Evolutionary conservation across 2,797 vertebrate species (phyloP), one percentile per base, ranked within the genome.

Genomic region (Pseudochromis fuscus): DNA sequence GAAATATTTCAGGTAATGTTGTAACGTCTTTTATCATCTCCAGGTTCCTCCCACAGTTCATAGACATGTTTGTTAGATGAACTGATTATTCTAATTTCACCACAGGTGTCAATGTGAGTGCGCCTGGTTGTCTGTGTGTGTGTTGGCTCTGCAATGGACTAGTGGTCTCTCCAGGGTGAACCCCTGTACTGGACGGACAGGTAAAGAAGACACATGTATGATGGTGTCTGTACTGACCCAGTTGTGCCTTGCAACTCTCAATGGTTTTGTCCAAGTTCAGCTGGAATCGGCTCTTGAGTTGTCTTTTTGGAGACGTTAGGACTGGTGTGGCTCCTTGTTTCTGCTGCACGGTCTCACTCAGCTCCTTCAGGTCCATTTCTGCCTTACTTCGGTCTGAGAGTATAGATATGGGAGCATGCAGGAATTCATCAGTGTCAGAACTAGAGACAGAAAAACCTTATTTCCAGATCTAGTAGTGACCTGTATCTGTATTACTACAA

Each of bases 201-300:
- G n/a, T n/a, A n/a, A n/a, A n/a, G n/a, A n/a, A n/a, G n/a, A n/a
- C n/a, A n/a, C n/a, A n/a, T n/a, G n/a, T n/a, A n/a, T 23, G 13
- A 8, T 23, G 38, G 16, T 13, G 35, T 64, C 7, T 64, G n/a
- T 46, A 88, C 93, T 89, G 85, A 99, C 98, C 98, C 70, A 99
- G 85, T 11, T 98, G 97, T 79, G 97, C 97, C 89, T 99, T 99
- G 90, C 98, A 99, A 55, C 96, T 99, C 87, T 99, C 97, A 38
- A 99, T 99, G 24, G 97, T 99, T 92, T 98, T 99, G 92, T 99
- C 97, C 2, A 99, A 94, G 56, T 99, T 99, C 2, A 98, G 95
- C 88, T 98, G 97, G 89, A 99, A 99, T 16, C 97, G 91, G 89
- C 96, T 99, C 64, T 95, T 97, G 75, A 98, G 97, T 88, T 96